A percentile compares a stretch with the other conserved stretches of the same genome.
Conservation (phyloP, 2,113 vertebrate genomes). For the Xerus inauris region DNA sequence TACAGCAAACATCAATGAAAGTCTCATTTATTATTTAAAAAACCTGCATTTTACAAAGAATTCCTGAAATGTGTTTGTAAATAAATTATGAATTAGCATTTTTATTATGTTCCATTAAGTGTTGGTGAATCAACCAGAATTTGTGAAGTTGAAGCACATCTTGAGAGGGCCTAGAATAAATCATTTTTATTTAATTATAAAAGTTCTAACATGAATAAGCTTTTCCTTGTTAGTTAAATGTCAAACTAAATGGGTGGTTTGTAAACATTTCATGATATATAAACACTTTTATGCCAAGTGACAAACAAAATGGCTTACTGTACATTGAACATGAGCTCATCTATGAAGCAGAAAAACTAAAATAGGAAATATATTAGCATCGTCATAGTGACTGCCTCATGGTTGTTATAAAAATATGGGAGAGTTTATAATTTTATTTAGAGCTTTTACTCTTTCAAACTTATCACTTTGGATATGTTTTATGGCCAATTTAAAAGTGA, state of each 20-base stretch:
- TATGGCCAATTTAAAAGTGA: not conserved
- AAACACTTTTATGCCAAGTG: not conserved
- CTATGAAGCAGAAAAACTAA: not conserved
- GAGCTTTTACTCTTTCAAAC: not conserved
- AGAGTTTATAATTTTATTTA: not conserved
- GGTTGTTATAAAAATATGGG: not conserved
- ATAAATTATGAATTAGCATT: not conserved
- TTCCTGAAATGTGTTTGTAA: not conserved
- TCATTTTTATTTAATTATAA: constrained; percentile 25
- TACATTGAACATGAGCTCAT: not conserved
- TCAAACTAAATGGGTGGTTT: not conserved
- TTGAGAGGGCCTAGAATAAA: not conserved
- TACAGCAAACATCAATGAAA: not conserved
- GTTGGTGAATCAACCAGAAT: not conserved
- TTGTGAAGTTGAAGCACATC: not conserved
- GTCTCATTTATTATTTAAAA: constrained; percentile 21
- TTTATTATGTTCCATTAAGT: constrained; percentile 22
- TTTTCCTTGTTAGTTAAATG: not conserved
- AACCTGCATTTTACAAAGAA: not conserved
- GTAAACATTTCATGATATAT: not conserved
- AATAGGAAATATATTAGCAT: not conserved
- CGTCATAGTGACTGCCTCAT: not conserved
- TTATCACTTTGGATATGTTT: not conserved
- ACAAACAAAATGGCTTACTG: not conserved
- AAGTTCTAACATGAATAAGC: not conserved